Conservation (phyloP, 2,113 vertebrate species). For the Sula dactylatra region DNA sequence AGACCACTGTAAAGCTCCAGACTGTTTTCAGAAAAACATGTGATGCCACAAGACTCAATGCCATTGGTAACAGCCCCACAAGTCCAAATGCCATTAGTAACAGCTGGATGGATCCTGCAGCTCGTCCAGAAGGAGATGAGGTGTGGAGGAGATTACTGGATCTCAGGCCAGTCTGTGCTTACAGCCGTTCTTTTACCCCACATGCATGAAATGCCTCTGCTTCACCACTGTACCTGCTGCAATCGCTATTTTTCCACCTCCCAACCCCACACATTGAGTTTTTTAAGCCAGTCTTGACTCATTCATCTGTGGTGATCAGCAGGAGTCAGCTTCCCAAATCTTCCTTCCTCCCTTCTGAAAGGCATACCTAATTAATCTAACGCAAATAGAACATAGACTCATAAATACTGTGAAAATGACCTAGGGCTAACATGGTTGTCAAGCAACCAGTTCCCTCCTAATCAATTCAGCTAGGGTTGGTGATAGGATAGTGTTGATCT, state of each 20-base stretch:
- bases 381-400: not conserved
- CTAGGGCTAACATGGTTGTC: not conserved
- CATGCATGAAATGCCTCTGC: not conserved
- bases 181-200: not conserved
- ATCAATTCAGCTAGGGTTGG: not conserved
- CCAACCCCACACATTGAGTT: rapidly evolving
- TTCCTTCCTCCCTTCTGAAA: not conserved
- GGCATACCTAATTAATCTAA: not conserved
- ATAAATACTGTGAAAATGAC: not conserved
- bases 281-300: not conserved
- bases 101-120: not conserved
- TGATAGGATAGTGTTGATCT: not conserved
- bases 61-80: too few species aligned
- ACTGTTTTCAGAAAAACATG: not conserved
- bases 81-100: not conserved
- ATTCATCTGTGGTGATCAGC: not conserved
- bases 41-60: not conserved
- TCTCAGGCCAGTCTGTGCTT: not conserved
- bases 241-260: not conserved
- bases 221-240: not conserved
- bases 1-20: not conserved
- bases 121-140: not conserved
- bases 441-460: not conserved
- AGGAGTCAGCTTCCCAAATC: not conserved
- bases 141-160: not conserved